Evolutionary conservation across 2,113 vertebrate genomes (phyloP), one percentile per base, ranked within the genome.

Genomic region (Astur gentilis): DNA sequence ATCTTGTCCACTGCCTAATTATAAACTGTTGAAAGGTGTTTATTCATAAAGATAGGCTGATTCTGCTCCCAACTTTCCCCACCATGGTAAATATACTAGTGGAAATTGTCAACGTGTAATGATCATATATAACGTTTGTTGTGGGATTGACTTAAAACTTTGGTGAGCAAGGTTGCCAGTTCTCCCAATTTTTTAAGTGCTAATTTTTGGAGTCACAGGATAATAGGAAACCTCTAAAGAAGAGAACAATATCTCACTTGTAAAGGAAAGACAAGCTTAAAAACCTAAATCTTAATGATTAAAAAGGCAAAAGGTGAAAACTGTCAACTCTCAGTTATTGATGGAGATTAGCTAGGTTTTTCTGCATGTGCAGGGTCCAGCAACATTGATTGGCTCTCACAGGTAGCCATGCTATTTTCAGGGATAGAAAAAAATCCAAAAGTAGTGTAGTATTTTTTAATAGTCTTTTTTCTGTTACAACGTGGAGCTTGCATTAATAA

Each of bases 1-100:
- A 87, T 73, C 87, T 95, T 83, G 92, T 83, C 92, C 44, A 80
- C 9, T 94, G 40, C 45, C n/a, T 95, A 92, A 29, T 44, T 57
- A 55, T 36, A 69, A 34, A 93, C 42, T 87, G 52, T 73, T 96
- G 72, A 65, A 95, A 96, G 34, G 77, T 91, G 42, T 83, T 87
- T 57, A 67, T 83, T 54, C 32, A 47, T 42, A 73, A 94, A 50
- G 32, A 42, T 36, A 80, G 69, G 61, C 49, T 54, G 54, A 87
- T 40, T 85, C 72, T 94, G 67, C 65, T 87, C 32, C 22, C 58
- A 66, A 18, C 13, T 19, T 82, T 29, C 13, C 27, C 40, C 31
- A 58, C n/a, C 32, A 18, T n/a, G 31, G 21, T 58, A 92, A 71
- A 81, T 71, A 64, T 15, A 14, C 34, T 67, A 19, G 11, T 40